Evolutionary conservation across 2,888 invertebrate species (phyloP), one percentile per base, ranked within the genome.

Genomic region (Osedax fenrisi): DNA sequence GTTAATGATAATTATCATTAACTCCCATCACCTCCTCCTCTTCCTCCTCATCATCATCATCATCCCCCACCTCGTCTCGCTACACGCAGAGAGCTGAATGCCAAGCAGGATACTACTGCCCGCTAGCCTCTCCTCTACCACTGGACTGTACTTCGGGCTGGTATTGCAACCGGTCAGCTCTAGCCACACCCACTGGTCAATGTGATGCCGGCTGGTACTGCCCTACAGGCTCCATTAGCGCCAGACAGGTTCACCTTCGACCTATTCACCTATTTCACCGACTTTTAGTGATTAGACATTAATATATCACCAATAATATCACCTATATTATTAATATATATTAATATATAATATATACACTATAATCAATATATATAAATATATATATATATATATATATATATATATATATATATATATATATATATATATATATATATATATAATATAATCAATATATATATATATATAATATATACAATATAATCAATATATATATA

Each of bases 131-230:
- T 0, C 76, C 75, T 1, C 78, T 76, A 41, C 80, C 80, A 75
- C 77, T 75, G 68, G 78, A 78, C 21, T 83, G 83, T 76, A 82
- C 82, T 1, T 79, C 81, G 13, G 83, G 82, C 27, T 77, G 79
- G 72, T 83, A 81, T 78, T 83, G 83, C 74, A 78, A 80, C 74
- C 79, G 78, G 21, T 67, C 78, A 5, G 81, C 81, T 10, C 79
- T 83, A 2, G 76, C 76, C 3, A 69, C 73, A 1, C 82, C 82
- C 0, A 77, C 78, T 2, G 81, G 79, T 0, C 77, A 78, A 71
- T 83, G 83, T 76, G 79, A 80, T 64, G 79, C 79, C 2, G 83
- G 83, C 76, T 80, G 82, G 76, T 79, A 81, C 72, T 83, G 83
- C 76, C 80, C 81, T 21, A 62, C 74, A 0, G 82, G 82, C 69